These are phyloP conservation scores for Seriola dumerili DNA, from an alignment of 2,113 vertebrate genomes.

Conservation along the genomic window DNA sequence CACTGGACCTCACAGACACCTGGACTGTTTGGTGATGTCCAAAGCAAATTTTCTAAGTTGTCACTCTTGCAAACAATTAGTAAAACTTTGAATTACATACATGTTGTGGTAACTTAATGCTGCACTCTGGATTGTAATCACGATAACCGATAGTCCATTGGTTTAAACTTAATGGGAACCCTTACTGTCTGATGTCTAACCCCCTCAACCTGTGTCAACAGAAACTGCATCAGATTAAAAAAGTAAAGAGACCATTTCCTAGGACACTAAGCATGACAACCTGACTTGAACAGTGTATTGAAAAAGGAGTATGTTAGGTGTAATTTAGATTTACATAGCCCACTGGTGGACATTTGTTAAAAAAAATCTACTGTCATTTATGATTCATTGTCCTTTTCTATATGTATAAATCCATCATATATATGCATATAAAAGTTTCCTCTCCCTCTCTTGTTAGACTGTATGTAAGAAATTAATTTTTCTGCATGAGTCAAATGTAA, in stretches of 20 bases:
- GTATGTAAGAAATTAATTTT: too few relatives aligned
- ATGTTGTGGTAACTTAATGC: not conserved
- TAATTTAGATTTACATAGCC: not conserved
- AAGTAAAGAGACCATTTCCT: not conserved
- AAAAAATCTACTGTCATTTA: too few relatives aligned
- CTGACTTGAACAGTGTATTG: not conserved
- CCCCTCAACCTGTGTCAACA: not conserved
- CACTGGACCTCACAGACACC: not conserved
- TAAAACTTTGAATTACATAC: not conserved
- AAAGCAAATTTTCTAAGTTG: too few relatives aligned
- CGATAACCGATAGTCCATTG: not conserved
- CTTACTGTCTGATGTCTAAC: not conserved
- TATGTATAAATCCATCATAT: too few relatives aligned
- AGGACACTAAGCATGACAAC: not conserved
- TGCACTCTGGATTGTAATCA: not conserved
- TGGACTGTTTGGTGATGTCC: too few relatives aligned
- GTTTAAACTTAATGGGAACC: constrained; percentile 1
- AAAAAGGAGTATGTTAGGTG: not conserved
- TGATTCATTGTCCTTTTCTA: too few relatives aligned
- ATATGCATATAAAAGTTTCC: too few relatives aligned
- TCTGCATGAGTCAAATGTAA: too few relatives aligned
- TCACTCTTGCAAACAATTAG: not conserved
- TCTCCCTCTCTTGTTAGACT: too few relatives aligned
- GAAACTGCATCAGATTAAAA: not conserved
- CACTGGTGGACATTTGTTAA: not conserved